Percentiles rank a stretch among this genome's conserved stretches.
Conservation (phyloP, 2,113 vertebrate genomes). For the Clupea harengus region DNA sequence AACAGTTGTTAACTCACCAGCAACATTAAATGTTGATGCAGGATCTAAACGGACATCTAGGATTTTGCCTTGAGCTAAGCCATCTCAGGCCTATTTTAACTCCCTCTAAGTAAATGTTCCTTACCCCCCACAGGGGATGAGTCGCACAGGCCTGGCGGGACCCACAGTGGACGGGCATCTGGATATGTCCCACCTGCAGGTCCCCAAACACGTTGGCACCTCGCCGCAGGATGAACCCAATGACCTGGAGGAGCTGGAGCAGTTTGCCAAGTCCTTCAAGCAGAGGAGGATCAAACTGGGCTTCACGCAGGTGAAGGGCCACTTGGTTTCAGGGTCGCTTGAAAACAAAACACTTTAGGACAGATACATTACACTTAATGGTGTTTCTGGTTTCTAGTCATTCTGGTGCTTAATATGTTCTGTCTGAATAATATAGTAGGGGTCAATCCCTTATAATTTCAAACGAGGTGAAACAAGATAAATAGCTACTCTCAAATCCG, state of each 20-base stretch:
- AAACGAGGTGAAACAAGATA: neutral
- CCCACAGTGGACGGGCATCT: constrained; percentile 85
- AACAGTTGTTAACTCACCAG: neutral
- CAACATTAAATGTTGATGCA: neutral
- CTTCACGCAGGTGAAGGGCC: constrained; percentile 86
- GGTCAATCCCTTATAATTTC: neutral
- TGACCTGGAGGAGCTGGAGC: constrained; percentile 94
- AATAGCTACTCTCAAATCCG: neutral
- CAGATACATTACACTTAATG: neutral
- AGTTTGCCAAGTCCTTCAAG: constrained; percentile 97
- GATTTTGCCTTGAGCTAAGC: neutral
- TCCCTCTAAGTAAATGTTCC: neutral
- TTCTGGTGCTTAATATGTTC: too few relatives aligned
- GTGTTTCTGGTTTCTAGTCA: neutral
- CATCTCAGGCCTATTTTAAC: neutral
- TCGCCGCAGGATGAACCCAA: constrained; percentile 86
- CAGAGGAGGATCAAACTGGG: constrained; percentile 96
- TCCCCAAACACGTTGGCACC: constrained; percentile 80
- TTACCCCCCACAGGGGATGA: constrained; percentile 73
- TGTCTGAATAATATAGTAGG: too few relatives aligned
- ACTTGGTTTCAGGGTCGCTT: neutral
- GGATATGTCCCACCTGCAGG: constrained; percentile 86
- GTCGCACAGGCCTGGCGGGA: constrained; percentile 81
- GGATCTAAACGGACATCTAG: neutral
- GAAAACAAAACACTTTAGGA: neutral